Base-by-base conservation (phyloP, 2,888 invertebrate species). In the Onchidella celtica region DNA sequence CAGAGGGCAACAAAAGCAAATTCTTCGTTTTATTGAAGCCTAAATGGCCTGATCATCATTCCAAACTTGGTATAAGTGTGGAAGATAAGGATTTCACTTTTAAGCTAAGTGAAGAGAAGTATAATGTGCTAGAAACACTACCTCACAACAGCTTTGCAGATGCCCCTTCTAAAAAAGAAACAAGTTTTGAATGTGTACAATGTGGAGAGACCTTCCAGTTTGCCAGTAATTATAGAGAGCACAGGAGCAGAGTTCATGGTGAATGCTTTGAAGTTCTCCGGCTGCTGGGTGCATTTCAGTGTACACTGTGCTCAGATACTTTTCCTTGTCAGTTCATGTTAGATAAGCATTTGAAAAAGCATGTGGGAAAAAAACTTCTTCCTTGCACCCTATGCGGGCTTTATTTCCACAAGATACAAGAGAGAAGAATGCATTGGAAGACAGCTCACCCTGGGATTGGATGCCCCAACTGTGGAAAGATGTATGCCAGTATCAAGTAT, bases 401-500 rank as follows among this genome's bases (percentile, higher is more conserved):
- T 0, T 40, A 47, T 29, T 81, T 81, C 73, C 81, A 81, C 65
- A 76, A 76, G n/a, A 81, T 81, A 55, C 81, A 81, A 76, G 81
- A 81, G 63, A 36, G 81, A 24, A 73, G 81, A 17, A 34, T 69
- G 55, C 81, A 81, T 59, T 81, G 81, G 81, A 81, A 81, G 59
- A 76, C 74, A 27, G 69, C 65, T 63, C 81, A 81, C 34, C 81
- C 81, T 65, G 81, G 81, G 55, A 76, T 81, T 32, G 81, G 81
- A 11, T 81, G 81, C 38, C 81, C 81, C 0, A 81, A 81, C 65
- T 81, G 81, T 81, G 81, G 81, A 24, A 81, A 81, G 65, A 81
- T 81, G 81, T 81, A 81, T 47, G 81, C 81, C 40, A 81, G 81
- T 47, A 81, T 81, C 27, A 81, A 81, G 21, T 81, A 81, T 34